These are phyloP conservation scores for Cataglyphis cursor DNA, from an alignment of 2,888 invertebrate species.

Conservation along the genomic window DNA sequence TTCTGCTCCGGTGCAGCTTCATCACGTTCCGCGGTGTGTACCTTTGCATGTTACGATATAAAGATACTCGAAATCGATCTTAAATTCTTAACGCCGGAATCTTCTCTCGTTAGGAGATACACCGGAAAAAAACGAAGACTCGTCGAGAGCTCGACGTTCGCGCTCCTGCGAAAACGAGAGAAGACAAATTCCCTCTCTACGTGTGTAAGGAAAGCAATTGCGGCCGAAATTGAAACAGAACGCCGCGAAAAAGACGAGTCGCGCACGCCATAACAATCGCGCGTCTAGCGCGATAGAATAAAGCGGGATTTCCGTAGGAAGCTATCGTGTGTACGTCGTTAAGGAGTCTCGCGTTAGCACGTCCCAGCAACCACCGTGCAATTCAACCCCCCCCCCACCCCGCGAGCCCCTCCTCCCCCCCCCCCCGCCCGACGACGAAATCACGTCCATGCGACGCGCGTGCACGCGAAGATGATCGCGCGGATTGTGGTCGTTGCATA, in stretches of 20 bases:
- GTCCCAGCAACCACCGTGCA: slow-evolving; percentile 4
- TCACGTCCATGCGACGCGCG: slow-evolving; percentile 44
- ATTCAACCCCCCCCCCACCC: neutral
- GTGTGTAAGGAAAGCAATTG: slow-evolving; percentile 29
- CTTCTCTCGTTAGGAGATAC: neutral
- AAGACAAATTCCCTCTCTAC: neutral
- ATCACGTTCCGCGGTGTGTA: neutral
- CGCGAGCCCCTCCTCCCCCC: too few relatives aligned
- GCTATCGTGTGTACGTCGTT: neutral
- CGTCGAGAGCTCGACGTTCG: neutral
- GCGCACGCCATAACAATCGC: neutral
- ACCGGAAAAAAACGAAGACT: neutral
- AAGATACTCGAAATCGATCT: slow-evolving; percentile 5
- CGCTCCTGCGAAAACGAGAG: neutral
- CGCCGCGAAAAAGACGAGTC: slow-evolving; percentile 10
- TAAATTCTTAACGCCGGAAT: slow-evolving; percentile 21
- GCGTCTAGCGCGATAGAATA: slow-evolving; percentile 4
- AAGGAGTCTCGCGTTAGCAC: slow-evolving; percentile 35
- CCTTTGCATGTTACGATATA: neutral
- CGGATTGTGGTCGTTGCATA: slow-evolving; percentile 68
- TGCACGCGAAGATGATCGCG: slow-evolving; percentile 20
- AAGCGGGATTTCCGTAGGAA: neutral
- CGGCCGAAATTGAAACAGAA: slow-evolving; percentile 42
- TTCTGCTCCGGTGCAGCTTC: neutral
- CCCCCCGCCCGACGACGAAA: slow-evolving; percentile 8